Percentiles rank a stretch among this genome's conserved stretches.
These are phyloP conservation scores for Pseudococcus longispinus DNA, from an alignment of 2,888 invertebrate species.

Conservation along the genomic window DNA sequence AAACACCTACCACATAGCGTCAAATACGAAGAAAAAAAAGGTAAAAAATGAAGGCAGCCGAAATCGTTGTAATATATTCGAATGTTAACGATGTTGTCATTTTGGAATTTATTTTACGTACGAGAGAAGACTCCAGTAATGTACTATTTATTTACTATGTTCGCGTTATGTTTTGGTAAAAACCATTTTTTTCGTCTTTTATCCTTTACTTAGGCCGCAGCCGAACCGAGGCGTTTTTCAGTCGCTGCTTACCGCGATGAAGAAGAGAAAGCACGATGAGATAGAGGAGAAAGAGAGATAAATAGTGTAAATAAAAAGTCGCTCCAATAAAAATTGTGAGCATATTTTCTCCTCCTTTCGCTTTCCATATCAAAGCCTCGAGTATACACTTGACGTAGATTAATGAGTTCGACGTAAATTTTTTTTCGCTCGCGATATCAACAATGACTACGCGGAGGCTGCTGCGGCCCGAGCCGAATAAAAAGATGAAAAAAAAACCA, in stretches of 20 bases:
- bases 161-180: slow-evolving; percentile 15
- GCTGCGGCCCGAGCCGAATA: not conserved
- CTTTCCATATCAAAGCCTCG: slow-evolving; percentile 17
- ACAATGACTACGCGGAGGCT: not conserved
- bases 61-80: slow-evolving; percentile 42
- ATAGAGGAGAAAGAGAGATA: not conserved
- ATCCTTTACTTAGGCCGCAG: not conserved
- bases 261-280: not conserved
- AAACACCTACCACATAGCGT: not conserved
- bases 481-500: not conserved
- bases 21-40: not conserved
- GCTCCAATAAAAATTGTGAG: slow-evolving; percentile 36
- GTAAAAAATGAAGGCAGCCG: slow-evolving; percentile 20
- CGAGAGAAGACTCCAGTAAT: slow-evolving; percentile 41
- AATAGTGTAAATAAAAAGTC: slow-evolving; percentile 10
- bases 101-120: slow-evolving; percentile 38
- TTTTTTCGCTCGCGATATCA: slow-evolving; percentile 28
- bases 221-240: not conserved
- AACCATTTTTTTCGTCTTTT: slow-evolving; percentile 1
- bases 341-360: slow-evolving; percentile 21
- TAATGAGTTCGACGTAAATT: slow-evolving; percentile 28
- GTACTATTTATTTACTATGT: slow-evolving; percentile 42
- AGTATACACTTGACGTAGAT: slow-evolving; percentile 39
- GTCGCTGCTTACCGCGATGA: not conserved
- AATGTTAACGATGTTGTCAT: slow-evolving; percentile 45